Evolutionary conservation across 2,888 invertebrate species (phyloP), one percentile per base, ranked within the genome.

Genomic region (Chrysolina haemoptera): DNA sequence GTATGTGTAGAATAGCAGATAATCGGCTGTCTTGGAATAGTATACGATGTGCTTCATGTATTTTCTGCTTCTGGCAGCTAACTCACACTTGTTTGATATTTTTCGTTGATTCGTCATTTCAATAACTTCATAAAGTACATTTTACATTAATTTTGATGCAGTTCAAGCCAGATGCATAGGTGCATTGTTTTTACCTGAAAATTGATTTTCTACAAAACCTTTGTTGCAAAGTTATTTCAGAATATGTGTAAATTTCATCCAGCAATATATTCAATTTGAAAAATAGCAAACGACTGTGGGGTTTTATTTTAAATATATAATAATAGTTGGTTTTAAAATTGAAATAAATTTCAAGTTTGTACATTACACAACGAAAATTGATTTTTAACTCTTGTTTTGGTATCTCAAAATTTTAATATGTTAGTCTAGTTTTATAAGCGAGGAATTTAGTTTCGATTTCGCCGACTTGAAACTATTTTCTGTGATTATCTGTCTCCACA

Each of bases 341-440:
- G 40, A 65, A 67, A 75, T 71, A 70, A 64, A 78, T 66, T 68
- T 53, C 16, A 75, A 76, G 81, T 81, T 83, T 84, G 84, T 85
- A 86, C 84, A 86, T 86, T 85, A 82, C 79, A 86, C 86, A 85
- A 86, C 85, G 85, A 86, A 86, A 84, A 79, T 79, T 76, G 71
- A 78, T 79, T 81, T 78, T 71, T 69, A 66, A 79, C 53, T 46
- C 67, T 68, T 76, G 74, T 76, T 73, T 73, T 59, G 76, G 74
- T 77, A 55, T 78, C 68, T 76, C 73, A 72, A 81, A 79, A 77
- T 79, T 76, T 78, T 76, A 72, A 76, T 75, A 74, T 69, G 72
- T 77, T 78, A 79, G 75, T 65, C 72, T 79, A 76, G 74, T 74
- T 79, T 71, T 73, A 74, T 65, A 79, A 76, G 72, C 40, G 62